Conservation (phyloP, 1,140 invertebrate species). For the Euura lappo region DNA sequence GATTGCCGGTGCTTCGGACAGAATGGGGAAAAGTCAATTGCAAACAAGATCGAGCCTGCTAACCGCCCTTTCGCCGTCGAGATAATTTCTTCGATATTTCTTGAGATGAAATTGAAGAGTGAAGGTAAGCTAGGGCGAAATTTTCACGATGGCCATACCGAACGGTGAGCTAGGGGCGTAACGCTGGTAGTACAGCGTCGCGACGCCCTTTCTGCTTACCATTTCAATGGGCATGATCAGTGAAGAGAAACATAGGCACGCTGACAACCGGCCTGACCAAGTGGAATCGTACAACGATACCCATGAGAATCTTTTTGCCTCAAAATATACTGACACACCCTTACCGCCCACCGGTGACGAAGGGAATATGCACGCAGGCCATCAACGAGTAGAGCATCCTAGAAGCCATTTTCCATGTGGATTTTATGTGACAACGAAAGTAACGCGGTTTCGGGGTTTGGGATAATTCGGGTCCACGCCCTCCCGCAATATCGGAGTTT, state of each 20-base stretch:
- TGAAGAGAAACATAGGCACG: slow-evolving; percentile 30
- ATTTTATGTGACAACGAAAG: no score
- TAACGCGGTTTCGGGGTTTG: no score
- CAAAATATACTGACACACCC: slow-evolving; percentile 1
- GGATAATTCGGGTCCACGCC: no score
- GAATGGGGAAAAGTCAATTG: neutral
- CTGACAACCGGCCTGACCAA: slow-evolving; percentile 6
- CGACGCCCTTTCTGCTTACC: slow-evolving; percentile 46
- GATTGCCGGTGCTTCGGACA: neutral
- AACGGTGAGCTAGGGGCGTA: slow-evolving; percentile 38
- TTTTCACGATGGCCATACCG: neutral
- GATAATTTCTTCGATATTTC: neutral
- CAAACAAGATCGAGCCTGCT: neutral
- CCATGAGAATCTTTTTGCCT: slow-evolving; percentile 47
- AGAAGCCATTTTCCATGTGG: no score
- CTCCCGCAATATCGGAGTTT: no score
- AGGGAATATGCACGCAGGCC: neutral
- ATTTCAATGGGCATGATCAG: slow-evolving; percentile 51
- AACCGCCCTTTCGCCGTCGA: no score
- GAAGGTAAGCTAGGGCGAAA: neutral
- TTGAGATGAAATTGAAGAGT: neutral
- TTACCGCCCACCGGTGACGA: neutral
- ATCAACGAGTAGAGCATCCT: neutral
- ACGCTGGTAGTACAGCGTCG: slow-evolving; percentile 35
- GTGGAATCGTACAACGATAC: slow-evolving; percentile 46